Conservation (phyloP, 2,113 vertebrate species). For the Rana temporaria region DNA sequence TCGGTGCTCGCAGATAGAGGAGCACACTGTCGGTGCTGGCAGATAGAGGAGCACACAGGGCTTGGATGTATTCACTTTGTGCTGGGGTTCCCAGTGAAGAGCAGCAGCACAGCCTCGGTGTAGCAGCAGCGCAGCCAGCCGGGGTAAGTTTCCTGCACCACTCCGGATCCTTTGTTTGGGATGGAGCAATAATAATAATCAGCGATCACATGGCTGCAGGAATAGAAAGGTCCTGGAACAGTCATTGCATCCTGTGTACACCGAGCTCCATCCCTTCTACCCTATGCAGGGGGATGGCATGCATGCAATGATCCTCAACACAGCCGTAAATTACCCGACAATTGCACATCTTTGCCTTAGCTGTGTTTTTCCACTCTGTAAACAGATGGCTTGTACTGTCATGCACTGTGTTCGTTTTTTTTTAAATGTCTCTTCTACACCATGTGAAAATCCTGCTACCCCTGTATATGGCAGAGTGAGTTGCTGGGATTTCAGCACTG, state of each 20-base stretch:
- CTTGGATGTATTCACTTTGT: constrained; percentile 42
- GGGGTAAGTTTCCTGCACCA: constrained; percentile 52
- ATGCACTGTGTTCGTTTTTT: no score
- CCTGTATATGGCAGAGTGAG: no score
- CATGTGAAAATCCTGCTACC: no score
- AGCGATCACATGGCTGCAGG: constrained; percentile 25
- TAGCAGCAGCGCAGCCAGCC: neutral
- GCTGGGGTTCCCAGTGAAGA: constrained; percentile 8
- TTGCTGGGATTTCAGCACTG: constrained; percentile 9
- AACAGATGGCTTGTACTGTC: neutral
- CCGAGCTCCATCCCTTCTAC: neutral
- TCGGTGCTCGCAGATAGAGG: no score
- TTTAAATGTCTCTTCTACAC: no score
- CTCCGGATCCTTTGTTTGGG: constrained; percentile 30
- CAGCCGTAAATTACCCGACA: constrained; percentile 28
- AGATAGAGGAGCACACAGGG: neutral
- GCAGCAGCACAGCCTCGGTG: neutral
- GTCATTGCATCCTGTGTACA: neutral
- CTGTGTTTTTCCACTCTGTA: neutral
- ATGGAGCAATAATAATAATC: neutral
- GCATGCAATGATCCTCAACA: neutral
- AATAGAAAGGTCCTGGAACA: neutral
- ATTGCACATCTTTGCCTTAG: neutral
- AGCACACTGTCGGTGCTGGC: no score
- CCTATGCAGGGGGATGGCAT: neutral